phyloP scores from a whole-genome alignment of 2,113 vertebrate genomes.

The Passer montanus region DNA sequence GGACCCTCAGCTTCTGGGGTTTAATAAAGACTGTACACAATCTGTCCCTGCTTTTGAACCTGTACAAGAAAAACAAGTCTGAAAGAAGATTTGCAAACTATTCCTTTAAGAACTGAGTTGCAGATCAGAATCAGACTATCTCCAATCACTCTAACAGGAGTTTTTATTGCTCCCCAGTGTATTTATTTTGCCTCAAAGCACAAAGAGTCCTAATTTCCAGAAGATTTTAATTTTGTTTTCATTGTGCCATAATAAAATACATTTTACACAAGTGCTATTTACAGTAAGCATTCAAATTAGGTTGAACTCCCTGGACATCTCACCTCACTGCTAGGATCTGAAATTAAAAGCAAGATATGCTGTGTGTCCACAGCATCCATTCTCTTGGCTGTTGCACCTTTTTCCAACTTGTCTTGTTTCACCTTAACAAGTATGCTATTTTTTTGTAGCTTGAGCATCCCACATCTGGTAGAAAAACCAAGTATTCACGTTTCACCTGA shows the following conservation, averaged over 20 bases:
- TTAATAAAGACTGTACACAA: background rate
- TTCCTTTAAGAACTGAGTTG: background rate
- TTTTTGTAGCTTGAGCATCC: background rate
- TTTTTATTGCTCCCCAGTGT: background rate
- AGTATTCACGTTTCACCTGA: background rate
- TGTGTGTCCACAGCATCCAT: background rate
- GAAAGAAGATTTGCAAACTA: background rate
- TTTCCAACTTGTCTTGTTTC: background rate
- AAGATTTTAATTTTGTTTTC: background rate
- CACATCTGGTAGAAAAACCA: background rate
- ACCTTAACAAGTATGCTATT: rapidly evolving
- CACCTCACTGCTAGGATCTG: background rate
- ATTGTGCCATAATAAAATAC: background rate
- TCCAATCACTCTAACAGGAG: background rate
- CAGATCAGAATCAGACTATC: background rate
- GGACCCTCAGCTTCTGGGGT: rapidly evolving
- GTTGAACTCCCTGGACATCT: background rate
- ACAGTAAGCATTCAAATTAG: background rate
- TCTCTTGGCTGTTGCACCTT: background rate
- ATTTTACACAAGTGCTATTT: background rate
- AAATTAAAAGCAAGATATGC: background rate
- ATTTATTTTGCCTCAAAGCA: background rate
- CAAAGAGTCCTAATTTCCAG: background rate
- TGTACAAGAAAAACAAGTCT: background rate
- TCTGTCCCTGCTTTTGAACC: background rate